A percentile compares a stretch with the other conserved stretches of the same genome.
These are phyloP conservation scores for Picathartes gymnocephalus DNA, from an alignment of 2,113 vertebrate species.

Conservation along the genomic window DNA sequence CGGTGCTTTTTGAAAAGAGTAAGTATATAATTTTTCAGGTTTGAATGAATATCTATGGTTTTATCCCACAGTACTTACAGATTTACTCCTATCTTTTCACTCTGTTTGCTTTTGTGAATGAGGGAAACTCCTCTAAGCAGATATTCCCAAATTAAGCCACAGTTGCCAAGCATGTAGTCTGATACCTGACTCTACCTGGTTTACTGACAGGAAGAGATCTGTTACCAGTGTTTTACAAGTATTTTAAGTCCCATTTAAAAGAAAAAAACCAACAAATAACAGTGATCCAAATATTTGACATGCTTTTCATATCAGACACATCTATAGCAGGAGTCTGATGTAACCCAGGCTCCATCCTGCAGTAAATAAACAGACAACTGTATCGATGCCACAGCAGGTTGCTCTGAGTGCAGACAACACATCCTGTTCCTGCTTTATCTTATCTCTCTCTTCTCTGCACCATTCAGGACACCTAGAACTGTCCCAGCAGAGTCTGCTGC, in stretches of 20 bases:
- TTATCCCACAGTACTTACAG: background rate
- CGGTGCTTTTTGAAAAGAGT: conserved; percentile 93
- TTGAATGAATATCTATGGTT: background rate
- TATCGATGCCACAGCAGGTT: background rate
- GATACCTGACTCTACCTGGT: background rate
- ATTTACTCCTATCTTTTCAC: background rate
- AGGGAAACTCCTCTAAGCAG: background rate
- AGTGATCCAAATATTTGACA: background rate
- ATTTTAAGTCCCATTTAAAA: background rate
- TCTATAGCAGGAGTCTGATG: background rate
- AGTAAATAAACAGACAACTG: background rate
- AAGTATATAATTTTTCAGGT: conserved; percentile 51
- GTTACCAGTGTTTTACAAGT: background rate
- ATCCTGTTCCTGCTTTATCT: background rate
- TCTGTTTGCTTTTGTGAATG: background rate
- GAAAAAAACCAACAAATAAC: background rate
- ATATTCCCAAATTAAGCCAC: background rate
- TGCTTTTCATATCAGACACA: background rate
- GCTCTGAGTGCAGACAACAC: background rate
- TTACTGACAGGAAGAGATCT: background rate
- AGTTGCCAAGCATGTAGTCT: background rate
- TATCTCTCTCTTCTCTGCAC: background rate
- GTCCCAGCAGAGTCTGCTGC: background rate
- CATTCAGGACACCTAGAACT: background rate
- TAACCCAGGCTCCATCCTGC: background rate